Conservation (phyloP, 2,113 vertebrate genomes). For the Hystrix cristata region DNA sequence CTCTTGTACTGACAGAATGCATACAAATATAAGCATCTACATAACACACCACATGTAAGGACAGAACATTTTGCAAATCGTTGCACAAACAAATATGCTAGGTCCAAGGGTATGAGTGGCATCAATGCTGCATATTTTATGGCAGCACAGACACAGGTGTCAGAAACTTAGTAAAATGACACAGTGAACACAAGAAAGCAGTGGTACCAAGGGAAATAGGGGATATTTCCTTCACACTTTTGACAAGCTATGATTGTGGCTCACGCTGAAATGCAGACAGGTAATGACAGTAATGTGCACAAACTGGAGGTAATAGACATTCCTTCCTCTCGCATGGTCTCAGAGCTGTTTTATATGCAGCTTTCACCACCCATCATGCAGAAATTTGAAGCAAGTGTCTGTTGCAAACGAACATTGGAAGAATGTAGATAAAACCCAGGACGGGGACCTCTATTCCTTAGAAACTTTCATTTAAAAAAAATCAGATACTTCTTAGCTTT, state of each 20-base stretch:
- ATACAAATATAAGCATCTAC: background rate
- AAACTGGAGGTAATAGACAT: background rate
- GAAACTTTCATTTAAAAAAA: background rate
- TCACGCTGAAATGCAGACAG: slow-evolving; percentile 4
- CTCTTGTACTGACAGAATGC: background rate
- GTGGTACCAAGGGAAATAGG: slow-evolving; percentile 30
- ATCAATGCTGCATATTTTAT: background rate
- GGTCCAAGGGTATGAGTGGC: background rate
- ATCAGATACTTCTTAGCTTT: background rate
- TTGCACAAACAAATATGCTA: background rate
- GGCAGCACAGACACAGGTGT: background rate
- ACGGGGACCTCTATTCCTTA: background rate
- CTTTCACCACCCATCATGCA: background rate
- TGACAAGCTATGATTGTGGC: slow-evolving; percentile 28
- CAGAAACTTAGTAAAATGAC: slow-evolving; percentile 13
- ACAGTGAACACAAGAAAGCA: slow-evolving; percentile 22
- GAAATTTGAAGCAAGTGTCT: background rate
- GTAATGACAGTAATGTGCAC: background rate
- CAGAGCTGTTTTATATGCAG: background rate
- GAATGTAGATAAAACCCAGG: background rate
- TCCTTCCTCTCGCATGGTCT: background rate
- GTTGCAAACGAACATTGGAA: slow-evolving; percentile 22
- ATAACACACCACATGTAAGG: background rate
- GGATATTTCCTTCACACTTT: slow-evolving; percentile 30
- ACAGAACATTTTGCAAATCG: background rate